Percentiles rank a stretch among this genome's conserved stretches.
Conservation (phyloP, 2,797 vertebrate genomes). For the Ctenopoma multispine region DNA sequence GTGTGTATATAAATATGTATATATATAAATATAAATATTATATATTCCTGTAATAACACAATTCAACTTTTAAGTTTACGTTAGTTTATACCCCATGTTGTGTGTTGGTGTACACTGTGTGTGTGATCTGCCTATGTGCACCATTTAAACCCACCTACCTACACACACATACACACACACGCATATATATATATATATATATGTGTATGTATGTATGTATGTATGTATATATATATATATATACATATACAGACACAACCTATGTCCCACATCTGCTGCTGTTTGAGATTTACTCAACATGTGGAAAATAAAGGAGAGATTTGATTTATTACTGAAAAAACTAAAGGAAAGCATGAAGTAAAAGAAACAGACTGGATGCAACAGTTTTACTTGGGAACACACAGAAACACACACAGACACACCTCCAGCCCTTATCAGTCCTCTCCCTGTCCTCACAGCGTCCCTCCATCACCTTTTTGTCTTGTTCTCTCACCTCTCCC, state of each 20-base stretch:
- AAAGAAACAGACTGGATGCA: slow-evolving; percentile 53
- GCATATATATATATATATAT: slow-evolving; percentile 7
- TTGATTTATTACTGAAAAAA: slow-evolving; percentile 74
- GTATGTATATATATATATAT: not conserved
- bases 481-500: slow-evolving; percentile 47
- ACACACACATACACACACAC: not conserved
- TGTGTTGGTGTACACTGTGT: slow-evolving; percentile 82
- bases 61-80: slow-evolving; percentile 80
- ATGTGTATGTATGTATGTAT: too few species aligned
- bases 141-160: slow-evolving; percentile 56
- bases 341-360: slow-evolving; percentile 61
- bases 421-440: slow-evolving; percentile 16
- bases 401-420: slow-evolving; percentile 28
- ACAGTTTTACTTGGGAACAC: slow-evolving; percentile 45
- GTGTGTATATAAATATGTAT: slow-evolving; percentile 57
- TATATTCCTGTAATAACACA: slow-evolving; percentile 84
- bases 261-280: slow-evolving; percentile 66
- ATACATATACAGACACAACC: slow-evolving; percentile 12
- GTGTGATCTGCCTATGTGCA: slow-evolving; percentile 80
- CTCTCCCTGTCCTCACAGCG: slow-evolving; percentile 9
- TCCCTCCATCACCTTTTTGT: slow-evolving; percentile 21
- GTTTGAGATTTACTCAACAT: slow-evolving; percentile 89
- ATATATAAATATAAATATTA: slow-evolving; percentile 76
- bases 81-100: slow-evolving; percentile 75
- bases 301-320: slow-evolving; percentile 84